phyloP scores from a whole-genome alignment of 2,797 vertebrate genomes.

The Jordanella pulchra region DNA sequence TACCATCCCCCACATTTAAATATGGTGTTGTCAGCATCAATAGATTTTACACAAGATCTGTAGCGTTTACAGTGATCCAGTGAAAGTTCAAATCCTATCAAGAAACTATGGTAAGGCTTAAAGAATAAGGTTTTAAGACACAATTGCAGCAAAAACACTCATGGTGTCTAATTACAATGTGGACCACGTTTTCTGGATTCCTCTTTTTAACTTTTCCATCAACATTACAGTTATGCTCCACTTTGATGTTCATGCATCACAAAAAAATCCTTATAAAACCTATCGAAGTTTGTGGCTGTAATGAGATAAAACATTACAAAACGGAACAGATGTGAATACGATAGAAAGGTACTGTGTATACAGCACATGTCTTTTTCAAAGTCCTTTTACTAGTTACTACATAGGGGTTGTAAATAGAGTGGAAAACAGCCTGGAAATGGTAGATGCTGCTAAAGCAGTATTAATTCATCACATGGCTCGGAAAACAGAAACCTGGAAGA shows the following conservation, averaged over 20 bases:
- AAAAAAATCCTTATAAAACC: not conserved
- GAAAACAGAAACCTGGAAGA: slow-evolving; percentile 44
- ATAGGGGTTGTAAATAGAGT: slow-evolving; percentile 33
- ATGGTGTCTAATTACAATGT: not conserved
- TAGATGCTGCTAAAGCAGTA: slow-evolving; percentile 38
- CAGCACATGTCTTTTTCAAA: not conserved
- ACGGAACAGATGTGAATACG: not conserved
- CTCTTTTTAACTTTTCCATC: not conserved
- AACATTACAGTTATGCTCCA: not conserved
- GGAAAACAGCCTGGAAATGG: slow-evolving; percentile 19
- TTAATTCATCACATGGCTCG: slow-evolving; percentile 20
- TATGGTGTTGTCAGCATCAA: not conserved
- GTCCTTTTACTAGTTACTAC: slow-evolving; percentile 14
- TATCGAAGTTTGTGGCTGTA: not conserved
- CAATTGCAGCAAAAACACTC: not conserved
- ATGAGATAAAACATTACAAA: not conserved
- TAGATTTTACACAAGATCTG: too few relatives aligned
- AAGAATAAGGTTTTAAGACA: too few relatives aligned
- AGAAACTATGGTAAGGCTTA: too few relatives aligned
- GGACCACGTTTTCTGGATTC: not conserved
- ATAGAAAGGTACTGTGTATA: not conserved
- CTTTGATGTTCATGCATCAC: not conserved
- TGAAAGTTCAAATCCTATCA: too few relatives aligned
- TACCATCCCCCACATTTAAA: not conserved
- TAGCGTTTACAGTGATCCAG: too few relatives aligned